Evolutionary conservation across 53 echinoderm and acorn worm genomes (phyloP).

Genomic region (Pentamera pediparva): DNA sequence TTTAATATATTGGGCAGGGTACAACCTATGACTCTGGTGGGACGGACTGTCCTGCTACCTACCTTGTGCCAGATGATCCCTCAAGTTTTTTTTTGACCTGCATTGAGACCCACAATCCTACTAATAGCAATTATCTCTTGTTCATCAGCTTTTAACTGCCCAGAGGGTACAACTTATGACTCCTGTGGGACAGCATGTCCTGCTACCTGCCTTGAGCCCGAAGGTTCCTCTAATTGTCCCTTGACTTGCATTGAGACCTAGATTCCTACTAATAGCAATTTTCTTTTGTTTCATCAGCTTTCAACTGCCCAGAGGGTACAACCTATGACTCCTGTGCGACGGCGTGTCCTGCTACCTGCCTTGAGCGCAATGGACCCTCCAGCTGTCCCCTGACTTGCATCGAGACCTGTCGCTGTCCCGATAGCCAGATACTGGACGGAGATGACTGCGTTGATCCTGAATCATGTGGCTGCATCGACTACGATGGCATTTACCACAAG

Average conservation of each 20-base stretch:
- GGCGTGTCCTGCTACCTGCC: slow-evolving; percentile 58
- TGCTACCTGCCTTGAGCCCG: slow-evolving; percentile 37
- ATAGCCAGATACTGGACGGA: slow-evolving; percentile 58
- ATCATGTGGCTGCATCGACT: slow-evolving; percentile 47
- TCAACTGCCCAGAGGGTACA: slow-evolving; percentile 4
- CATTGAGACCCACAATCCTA: no score
- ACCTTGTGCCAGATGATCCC: no score
- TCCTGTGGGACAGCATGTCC: no score
- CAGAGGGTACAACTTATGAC: slow-evolving; percentile 23
- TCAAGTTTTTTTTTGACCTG: no score
- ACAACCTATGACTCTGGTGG: no score
- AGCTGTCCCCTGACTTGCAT: slow-evolving; percentile 49
- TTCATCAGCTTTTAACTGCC: slow-evolving; percentile 25
- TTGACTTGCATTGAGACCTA: slow-evolving; percentile 51
- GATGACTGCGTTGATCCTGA: slow-evolving; percentile 45
- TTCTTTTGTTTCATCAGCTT: slow-evolving; percentile 19
- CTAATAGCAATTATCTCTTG: no score
- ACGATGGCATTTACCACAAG: slow-evolving; percentile 17
- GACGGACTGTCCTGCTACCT: no score
- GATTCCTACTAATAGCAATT: slow-evolving; percentile 36
- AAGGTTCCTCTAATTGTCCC: slow-evolving; percentile 22
- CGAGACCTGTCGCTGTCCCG: slow-evolving; percentile 70
- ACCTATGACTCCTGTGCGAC: slow-evolving; percentile 47
- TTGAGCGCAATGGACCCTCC: slow-evolving; percentile 10
- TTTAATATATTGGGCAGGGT: no score